phyloP scores from a whole-genome alignment of 2,797 vertebrate genomes.

The Peromyscus attwateri region DNA sequence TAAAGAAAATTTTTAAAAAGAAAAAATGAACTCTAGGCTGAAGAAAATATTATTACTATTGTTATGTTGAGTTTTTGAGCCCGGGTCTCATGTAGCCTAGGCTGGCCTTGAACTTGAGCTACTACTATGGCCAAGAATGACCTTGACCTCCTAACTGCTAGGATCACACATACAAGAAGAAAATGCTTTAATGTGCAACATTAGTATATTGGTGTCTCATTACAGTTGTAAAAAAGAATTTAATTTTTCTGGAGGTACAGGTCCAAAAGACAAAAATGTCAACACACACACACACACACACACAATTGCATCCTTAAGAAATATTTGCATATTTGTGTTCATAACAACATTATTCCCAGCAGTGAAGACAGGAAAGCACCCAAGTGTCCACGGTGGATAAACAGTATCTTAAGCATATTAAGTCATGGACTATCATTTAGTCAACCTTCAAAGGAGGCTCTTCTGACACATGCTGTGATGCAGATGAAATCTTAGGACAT shows the following conservation, averaged over 20 bases:
- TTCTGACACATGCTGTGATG: not conserved
- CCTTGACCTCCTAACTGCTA: not conserved
- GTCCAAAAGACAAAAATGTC: not conserved
- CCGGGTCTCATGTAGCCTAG: not conserved
- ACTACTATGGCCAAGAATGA: no score
- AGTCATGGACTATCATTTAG: not conserved
- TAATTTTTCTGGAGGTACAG: not conserved
- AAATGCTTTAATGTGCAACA: constrained; percentile 11
- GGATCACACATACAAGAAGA: not conserved
- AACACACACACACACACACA: not conserved
- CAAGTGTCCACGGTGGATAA: not conserved
- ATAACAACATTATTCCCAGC: not conserved
- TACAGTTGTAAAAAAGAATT: constrained; percentile 16
- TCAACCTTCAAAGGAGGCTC: not conserved
- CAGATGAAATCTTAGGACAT: not conserved
- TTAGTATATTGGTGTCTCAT: not conserved
- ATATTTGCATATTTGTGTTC: not conserved
- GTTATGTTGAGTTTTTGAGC: not conserved
- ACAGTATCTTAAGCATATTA: not conserved
- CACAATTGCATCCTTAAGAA: not conserved
- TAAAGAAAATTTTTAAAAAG: not conserved
- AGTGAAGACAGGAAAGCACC: not conserved
- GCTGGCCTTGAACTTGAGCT: no score
- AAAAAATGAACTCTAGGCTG: not conserved
- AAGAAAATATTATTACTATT: not conserved